These are phyloP conservation scores for Laterallus jamaicensis DNA, from an alignment of 2,113 vertebrate genomes.

Conservation along the genomic window DNA sequence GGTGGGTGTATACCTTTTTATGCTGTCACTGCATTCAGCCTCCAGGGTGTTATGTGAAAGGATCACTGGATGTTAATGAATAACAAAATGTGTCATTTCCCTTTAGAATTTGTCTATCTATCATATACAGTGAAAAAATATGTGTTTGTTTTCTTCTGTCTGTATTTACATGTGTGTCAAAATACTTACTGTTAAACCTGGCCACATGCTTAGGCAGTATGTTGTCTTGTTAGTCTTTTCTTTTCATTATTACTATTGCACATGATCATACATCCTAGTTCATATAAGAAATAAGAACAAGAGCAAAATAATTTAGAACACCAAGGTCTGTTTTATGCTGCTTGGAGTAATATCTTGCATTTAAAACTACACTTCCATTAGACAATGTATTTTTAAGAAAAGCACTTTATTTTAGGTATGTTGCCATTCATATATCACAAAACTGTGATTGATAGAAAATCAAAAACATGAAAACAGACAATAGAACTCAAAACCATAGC, in stretches of 20 bases:
- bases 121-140: slow-evolving; percentile 60
- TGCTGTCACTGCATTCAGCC: slow-evolving; percentile 67
- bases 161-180: slow-evolving; percentile 67
- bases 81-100: slow-evolving; percentile 70
- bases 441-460: neutral
- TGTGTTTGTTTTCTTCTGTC: slow-evolving; percentile 61
- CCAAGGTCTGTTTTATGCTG: neutral
- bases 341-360: neutral
- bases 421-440: neutral
- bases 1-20: slow-evolving; percentile 67
- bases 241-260: neutral
- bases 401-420: neutral
- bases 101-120: slow-evolving; percentile 67
- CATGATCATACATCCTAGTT: neutral
- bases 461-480: neutral
- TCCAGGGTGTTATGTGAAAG: slow-evolving; percentile 63
- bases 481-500: neutral
- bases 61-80: slow-evolving; percentile 73
- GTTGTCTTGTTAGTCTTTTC: slow-evolving; percentile 54
- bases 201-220: slow-evolving; percentile 61
- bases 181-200: slow-evolving; percentile 55
- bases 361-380: neutral
- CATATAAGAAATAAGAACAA: neutral
- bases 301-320: neutral
- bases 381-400: neutral